phyloP scores from a whole-genome alignment of 92 coral and sea anemone genomes.

The Heliopora coerulea region DNA sequence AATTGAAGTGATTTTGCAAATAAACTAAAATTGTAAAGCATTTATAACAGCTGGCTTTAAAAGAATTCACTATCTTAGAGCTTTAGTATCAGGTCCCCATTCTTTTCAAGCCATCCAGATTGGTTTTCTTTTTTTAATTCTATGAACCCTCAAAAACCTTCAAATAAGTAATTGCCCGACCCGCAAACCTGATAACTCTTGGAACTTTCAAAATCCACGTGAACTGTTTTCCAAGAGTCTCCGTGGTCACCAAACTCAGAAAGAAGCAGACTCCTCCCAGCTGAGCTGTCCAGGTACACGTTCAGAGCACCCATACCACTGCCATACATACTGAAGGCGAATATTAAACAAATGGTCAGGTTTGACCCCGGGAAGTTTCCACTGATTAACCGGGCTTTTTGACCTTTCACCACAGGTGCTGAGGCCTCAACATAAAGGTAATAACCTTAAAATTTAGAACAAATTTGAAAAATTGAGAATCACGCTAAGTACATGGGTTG shows the following conservation, averaged over 20 bases:
- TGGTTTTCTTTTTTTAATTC: too few species aligned
- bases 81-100: too few species aligned
- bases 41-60: too few species aligned
- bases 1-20: too few species aligned
- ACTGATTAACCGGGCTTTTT: slow-evolving; percentile 66
- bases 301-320: slow-evolving; percentile 65
- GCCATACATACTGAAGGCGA: slow-evolving; percentile 85
- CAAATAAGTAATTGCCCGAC: too few species aligned
- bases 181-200: slow-evolving; percentile 53
- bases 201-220: slow-evolving; percentile 47
- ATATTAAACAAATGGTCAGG: slow-evolving; percentile 59
- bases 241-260: slow-evolving; percentile 70
- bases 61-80: too few species aligned
- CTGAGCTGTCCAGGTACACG: slow-evolving; percentile 45
- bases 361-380: slow-evolving; percentile 52
- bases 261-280: slow-evolving; percentile 16
- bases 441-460: slow-evolving; percentile 12
- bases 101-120: too few species aligned
- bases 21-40: too few species aligned
- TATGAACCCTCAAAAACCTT: too few species aligned
- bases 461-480: background rate
- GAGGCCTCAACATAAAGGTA: slow-evolving; percentile 65
- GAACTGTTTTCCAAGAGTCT: slow-evolving; percentile 54
- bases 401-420: slow-evolving; percentile 52
- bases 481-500: background rate